phyloP scores from a whole-genome alignment of 1,140 invertebrate genomes.

The Gonatopus flavifemur region DNA sequence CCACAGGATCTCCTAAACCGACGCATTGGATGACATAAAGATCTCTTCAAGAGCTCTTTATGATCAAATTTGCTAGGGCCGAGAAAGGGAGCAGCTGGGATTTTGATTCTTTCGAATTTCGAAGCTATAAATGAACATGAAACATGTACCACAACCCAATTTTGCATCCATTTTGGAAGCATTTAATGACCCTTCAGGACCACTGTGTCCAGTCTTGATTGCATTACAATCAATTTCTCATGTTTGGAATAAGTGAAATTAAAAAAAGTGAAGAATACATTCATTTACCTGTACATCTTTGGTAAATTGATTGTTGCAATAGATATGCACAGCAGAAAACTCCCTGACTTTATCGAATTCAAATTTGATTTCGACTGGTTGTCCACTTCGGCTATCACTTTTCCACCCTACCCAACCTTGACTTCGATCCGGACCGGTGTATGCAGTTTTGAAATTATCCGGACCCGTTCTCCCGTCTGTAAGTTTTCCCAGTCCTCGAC shows the following conservation, averaged over 20 bases:
- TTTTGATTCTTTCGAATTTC: too few species aligned
- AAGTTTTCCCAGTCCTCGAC: constrained; percentile 71
- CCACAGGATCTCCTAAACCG: too few species aligned
- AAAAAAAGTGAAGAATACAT: background rate
- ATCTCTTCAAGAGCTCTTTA: too few species aligned
- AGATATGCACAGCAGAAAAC: constrained; percentile 80
- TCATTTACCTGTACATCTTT: constrained; percentile 71
- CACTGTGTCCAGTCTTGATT: too few species aligned
- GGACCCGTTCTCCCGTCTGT: constrained; percentile 70
- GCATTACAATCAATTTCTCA: too few species aligned
- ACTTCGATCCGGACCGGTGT: constrained; percentile 59
- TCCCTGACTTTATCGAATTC: constrained; percentile 85
- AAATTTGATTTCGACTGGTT: constrained; percentile 76
- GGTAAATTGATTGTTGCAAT: constrained; percentile 78
- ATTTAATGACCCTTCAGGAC: too few species aligned
- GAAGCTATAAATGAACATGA: too few species aligned
- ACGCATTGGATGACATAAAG: too few species aligned
- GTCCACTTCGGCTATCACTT: constrained; percentile 72
- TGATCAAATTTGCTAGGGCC: too few species aligned
- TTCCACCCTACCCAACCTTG: constrained; percentile 92
- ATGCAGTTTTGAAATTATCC: constrained; percentile 72
- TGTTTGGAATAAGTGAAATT: background rate
- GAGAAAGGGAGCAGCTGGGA: too few species aligned
- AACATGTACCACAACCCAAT: too few species aligned
- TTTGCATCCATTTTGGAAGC: too few species aligned